A percentile compares a stretch with the other conserved stretches of the same genome.
phyloP scores from a whole-genome alignment of 2,797 vertebrate species.

The Sebastes wilsoni region DNA sequence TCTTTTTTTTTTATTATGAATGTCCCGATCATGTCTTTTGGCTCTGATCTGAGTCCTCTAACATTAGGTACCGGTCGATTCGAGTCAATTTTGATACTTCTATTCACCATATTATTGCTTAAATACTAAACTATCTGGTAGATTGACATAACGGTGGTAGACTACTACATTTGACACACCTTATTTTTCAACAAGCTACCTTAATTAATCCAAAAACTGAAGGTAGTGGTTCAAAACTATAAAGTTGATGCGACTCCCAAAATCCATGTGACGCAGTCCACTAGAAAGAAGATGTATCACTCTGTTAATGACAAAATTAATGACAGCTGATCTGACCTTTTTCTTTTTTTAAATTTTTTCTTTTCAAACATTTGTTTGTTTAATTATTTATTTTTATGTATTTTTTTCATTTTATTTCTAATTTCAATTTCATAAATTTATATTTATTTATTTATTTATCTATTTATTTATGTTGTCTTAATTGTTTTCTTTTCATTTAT shows the following conservation, averaged over 20 bases:
- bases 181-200: not conserved
- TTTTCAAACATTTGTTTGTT: not conserved
- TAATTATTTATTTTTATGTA: too few species aligned
- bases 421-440: not conserved
- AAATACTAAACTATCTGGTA: too few species aligned
- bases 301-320: not conserved
- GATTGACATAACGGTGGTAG: accelerated
- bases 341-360: accelerated
- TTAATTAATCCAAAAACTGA: not conserved
- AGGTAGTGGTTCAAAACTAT: too few species aligned
- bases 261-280: accelerated
- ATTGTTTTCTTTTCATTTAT: not conserved
- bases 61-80: too few species aligned
- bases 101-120: accelerated
- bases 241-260: accelerated
- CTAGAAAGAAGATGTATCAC: not conserved
- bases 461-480: not conserved
- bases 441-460: not conserved
- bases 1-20: too few species aligned
- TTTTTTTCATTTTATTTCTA: not conserved
- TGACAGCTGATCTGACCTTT: not conserved
- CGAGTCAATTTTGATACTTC: too few species aligned
- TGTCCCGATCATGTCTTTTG: too few species aligned
- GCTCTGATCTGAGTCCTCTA: too few species aligned
- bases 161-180: too few species aligned